Evolutionary conservation across 92 coral and sea anemone species (phyloP).

Genomic region (Epizoanthus scotinus): DNA sequence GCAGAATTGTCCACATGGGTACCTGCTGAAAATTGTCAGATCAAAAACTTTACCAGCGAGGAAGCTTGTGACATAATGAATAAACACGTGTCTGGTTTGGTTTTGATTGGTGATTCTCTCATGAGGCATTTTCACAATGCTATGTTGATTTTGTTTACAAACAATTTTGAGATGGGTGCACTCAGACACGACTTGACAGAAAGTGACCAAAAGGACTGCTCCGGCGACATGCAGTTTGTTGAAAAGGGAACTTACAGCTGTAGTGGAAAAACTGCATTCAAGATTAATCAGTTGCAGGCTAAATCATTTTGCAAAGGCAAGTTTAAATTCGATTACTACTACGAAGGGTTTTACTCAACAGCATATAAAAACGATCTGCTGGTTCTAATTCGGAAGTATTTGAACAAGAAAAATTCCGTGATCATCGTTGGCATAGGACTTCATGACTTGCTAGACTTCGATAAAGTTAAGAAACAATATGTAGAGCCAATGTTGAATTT

Average conservation of each 20-base stretch:
- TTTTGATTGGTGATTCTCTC: slow-evolving; percentile 70
- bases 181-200: slow-evolving; percentile 11
- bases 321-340: slow-evolving; percentile 33
- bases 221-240: slow-evolving; percentile 74
- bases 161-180: slow-evolving; percentile 50
- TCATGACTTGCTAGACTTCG: slow-evolving; percentile 43
- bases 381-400: slow-evolving; percentile 40
- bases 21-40: slow-evolving; percentile 40
- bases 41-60: slow-evolving; percentile 54
- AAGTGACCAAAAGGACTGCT: slow-evolving; percentile 29
- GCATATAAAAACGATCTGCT: slow-evolving; percentile 21
- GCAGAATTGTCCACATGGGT: slow-evolving; percentile 63
- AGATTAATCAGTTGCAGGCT: neutral
- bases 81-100: slow-evolving; percentile 44
- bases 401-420: slow-evolving; percentile 46
- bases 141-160: slow-evolving; percentile 59
- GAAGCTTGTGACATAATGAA: slow-evolving; percentile 61
- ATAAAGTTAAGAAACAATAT: slow-evolving; percentile 13
- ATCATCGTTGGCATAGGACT: slow-evolving; percentile 58
- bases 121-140: slow-evolving; percentile 72
- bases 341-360: slow-evolving; percentile 41
- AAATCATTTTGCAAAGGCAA: slow-evolving; percentile 49
- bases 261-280: slow-evolving; percentile 18
- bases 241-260: slow-evolving; percentile 58
- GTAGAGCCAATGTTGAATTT: slow-evolving; percentile 53